A percentile compares a stretch with the other conserved stretches of the same genome.
These are phyloP conservation scores for Euwallacea fornicatus DNA, from an alignment of 1,140 invertebrate species.

Conservation along the genomic window DNA sequence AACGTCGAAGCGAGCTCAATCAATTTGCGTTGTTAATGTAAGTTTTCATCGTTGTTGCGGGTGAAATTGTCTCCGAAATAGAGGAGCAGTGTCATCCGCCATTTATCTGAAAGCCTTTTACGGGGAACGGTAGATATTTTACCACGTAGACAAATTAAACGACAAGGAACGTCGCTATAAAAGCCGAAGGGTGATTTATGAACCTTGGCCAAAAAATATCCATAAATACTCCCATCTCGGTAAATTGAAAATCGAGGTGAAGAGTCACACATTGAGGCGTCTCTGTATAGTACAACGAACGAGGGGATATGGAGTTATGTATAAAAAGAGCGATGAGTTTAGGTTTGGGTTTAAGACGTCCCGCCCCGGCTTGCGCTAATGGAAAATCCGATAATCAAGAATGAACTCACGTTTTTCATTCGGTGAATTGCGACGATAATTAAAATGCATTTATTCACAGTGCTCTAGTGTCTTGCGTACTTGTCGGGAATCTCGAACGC, in stretches of 20 bases:
- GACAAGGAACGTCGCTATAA: conserved; percentile 35
- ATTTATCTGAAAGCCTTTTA: conserved; percentile 33
- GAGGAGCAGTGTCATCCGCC: conserved; percentile 9
- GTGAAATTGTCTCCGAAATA: not conserved
- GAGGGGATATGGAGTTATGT: no score
- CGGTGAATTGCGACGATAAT: no score
- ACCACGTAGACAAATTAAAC: conserved; percentile 35
- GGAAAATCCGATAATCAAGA: no score
- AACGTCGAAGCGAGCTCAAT: not conserved
- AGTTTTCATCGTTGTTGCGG: conserved; percentile 1
- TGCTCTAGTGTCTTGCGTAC: no score
- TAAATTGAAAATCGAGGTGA: conserved; percentile 27
- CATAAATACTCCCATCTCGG: conserved; percentile 20
- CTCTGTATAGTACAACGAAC: not conserved
- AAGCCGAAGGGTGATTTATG: conserved; percentile 34
- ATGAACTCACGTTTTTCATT: no score
- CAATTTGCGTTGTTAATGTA: not conserved
- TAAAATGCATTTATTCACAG: no score
- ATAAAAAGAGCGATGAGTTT: no score
- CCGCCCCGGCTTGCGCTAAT: no score
- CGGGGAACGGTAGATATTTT: conserved; percentile 30
- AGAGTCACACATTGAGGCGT: conserved; percentile 5
- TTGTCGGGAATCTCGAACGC: no score
- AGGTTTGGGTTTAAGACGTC: no score
- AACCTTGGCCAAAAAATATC: conserved; percentile 23